Evolutionary conservation across 2,113 vertebrate species (phyloP).

Genomic region (Panthera tigris): DNA sequence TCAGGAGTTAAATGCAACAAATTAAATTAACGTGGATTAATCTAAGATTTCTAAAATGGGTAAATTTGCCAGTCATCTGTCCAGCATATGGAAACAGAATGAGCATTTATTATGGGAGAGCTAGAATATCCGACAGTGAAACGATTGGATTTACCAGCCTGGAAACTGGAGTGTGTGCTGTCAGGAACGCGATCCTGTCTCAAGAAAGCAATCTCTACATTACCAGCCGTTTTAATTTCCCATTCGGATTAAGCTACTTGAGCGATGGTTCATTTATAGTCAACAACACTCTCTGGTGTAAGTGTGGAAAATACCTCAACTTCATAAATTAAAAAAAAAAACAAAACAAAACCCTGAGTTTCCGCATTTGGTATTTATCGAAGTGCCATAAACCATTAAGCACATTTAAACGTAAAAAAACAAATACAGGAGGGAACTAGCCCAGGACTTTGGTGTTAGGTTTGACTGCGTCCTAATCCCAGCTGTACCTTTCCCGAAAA

Average conservation of each 20-base stretch:
- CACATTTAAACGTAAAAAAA: neutral
- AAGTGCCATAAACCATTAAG: accelerated
- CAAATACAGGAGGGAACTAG: accelerated
- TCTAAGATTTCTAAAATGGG: neutral
- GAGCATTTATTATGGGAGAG: neutral
- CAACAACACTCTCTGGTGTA: neutral
- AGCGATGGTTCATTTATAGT: neutral
- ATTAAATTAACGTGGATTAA: neutral
- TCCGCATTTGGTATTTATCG: neutral
- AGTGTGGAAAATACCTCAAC: neutral
- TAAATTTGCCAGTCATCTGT: neutral
- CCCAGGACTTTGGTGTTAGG: accelerated
- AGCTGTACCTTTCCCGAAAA: neutral
- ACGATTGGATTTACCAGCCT: accelerated
- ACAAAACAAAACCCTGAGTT: neutral
- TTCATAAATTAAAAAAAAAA: neutral
- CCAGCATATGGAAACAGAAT: neutral
- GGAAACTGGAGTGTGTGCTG: neutral
- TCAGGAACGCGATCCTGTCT: accelerated
- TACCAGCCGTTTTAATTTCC: accelerated
- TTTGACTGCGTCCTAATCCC: accelerated
- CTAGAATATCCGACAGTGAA: neutral
- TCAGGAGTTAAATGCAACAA: neutral
- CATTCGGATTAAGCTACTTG: neutral
- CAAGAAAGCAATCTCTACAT: accelerated